Evolutionary conservation across 2,797 vertebrate species (phyloP).

Genomic region (Typhlichthys subterraneus): DNA sequence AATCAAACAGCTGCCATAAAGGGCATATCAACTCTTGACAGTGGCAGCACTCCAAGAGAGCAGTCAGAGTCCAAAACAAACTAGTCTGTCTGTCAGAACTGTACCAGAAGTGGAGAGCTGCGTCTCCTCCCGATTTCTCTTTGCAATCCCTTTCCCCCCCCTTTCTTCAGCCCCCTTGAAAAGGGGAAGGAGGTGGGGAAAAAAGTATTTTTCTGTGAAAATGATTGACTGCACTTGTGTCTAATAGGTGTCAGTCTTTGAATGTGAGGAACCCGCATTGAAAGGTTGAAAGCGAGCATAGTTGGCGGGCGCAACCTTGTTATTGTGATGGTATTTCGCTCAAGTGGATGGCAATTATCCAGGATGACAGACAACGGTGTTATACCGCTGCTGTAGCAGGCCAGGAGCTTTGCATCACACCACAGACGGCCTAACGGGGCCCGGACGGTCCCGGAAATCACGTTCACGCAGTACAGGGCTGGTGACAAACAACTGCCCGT

Average conservation of each 20-base stretch:
- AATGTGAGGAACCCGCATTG: conserved; percentile 19
- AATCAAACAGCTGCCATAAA: conserved; percentile 66
- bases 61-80: conserved; percentile 59
- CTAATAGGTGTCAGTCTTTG: conserved; percentile 54
- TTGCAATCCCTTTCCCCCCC: conserved; percentile 41
- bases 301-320: conserved; percentile 29
- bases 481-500: conserved; percentile 64
- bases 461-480: conserved; percentile 47
- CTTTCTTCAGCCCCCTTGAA: conserved; percentile 48
- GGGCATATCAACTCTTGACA: conserved; percentile 68
- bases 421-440: conserved; percentile 29
- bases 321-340: conserved; percentile 56
- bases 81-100: conserved; percentile 51
- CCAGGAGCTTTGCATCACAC: conserved; percentile 18
- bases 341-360: conserved; percentile 55
- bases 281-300: conserved; percentile 15
- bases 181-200: conserved; percentile 26
- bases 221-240: conserved; percentile 40
- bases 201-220: conserved; percentile 13
- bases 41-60: conserved; percentile 61
- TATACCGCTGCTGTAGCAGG: conserved; percentile 17
- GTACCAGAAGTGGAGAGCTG: conserved; percentile 28
- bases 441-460: conserved; percentile 39
- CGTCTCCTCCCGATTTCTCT: conserved; percentile 44
- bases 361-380: conserved; percentile 35